Evolutionary conservation across 2,888 invertebrate species (phyloP).

Genomic region (Achlya flavicornis): DNA sequence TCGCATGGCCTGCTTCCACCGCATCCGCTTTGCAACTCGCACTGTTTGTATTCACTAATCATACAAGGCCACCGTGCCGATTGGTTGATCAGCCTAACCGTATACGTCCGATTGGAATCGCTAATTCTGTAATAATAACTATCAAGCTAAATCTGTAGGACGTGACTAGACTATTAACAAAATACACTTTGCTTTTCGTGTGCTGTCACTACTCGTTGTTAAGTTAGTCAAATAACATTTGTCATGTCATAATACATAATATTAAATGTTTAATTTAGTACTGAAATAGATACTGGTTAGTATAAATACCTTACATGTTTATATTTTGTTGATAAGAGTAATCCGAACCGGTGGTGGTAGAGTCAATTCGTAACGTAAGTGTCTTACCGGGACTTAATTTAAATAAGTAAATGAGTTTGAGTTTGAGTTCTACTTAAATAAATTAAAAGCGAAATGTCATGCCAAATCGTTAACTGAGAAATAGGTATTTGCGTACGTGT

Average conservation of each 20-base stretch:
- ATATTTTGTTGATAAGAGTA: too few species aligned
- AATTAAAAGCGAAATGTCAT: constrained; percentile 13
- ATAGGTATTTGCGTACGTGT: constrained; percentile 29
- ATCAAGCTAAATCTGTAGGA: constrained; percentile 37
- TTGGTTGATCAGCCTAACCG: constrained; percentile 68
- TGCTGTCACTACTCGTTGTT: background rate
- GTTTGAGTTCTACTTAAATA: too few species aligned
- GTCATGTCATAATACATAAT: too few species aligned
- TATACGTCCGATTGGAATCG: constrained; percentile 65
- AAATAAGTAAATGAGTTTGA: too few species aligned
- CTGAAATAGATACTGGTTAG: too few species aligned
- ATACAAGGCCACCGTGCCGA: constrained; percentile 73
- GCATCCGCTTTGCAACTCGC: constrained; percentile 74
- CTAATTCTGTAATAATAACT: constrained; percentile 46
- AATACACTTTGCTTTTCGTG: background rate
- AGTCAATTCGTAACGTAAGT: too few species aligned
- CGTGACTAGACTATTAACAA: constrained; percentile 32
- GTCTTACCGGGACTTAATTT: too few species aligned
- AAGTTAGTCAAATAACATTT: background rate
- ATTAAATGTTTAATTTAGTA: too few species aligned
- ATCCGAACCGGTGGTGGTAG: too few species aligned
- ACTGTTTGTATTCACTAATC: constrained; percentile 68
- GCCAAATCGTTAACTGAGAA: constrained; percentile 19
- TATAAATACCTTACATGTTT: too few species aligned
- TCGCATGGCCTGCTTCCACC: constrained; percentile 65